Evolutionary conservation across 2,888 invertebrate genomes (phyloP).

Genomic region (Suillia variegata): DNA sequence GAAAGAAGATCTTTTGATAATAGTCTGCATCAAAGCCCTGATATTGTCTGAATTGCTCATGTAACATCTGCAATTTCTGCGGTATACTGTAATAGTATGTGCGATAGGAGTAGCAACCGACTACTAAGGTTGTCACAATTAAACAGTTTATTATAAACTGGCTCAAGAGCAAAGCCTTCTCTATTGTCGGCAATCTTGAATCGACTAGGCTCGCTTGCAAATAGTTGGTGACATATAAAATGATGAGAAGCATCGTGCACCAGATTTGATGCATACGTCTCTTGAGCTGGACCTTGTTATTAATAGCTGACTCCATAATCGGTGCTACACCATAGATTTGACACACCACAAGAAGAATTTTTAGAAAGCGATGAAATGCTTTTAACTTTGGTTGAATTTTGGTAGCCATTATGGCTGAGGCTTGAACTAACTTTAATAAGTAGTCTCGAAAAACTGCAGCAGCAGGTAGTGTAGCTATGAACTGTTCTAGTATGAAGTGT

Average conservation of each 20-base stretch:
- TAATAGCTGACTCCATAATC: too few relatives aligned
- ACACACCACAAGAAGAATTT: constrained; percentile 14
- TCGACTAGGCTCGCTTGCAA: constrained; percentile 11
- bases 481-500: too few relatives aligned
- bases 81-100: constrained; percentile 17
- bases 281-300: neutral
- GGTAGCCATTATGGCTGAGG: too few relatives aligned
- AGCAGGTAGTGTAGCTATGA: too few relatives aligned
- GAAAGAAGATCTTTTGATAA: neutral
- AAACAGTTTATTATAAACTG: constrained; percentile 25
- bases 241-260: constrained; percentile 16
- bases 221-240: constrained; percentile 15
- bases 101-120: constrained; percentile 17
- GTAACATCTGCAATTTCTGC: constrained; percentile 9
- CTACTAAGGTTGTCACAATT: constrained; percentile 15
- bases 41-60: too few relatives aligned
- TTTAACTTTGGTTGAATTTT: too few relatives aligned
- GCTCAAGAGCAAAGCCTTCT: constrained; percentile 26
- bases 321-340: constrained; percentile 30
- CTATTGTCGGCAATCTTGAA: constrained; percentile 15
- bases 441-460: too few relatives aligned
- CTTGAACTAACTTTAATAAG: too few relatives aligned
- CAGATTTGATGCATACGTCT: constrained; percentile 21
- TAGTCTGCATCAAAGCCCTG: too few relatives aligned
- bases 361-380: constrained; percentile 15